Evolutionary conservation across 2,113 vertebrate genomes (phyloP), one percentile per base, ranked within the genome.

Genomic region (Pygoscelis adeliae): DNA sequence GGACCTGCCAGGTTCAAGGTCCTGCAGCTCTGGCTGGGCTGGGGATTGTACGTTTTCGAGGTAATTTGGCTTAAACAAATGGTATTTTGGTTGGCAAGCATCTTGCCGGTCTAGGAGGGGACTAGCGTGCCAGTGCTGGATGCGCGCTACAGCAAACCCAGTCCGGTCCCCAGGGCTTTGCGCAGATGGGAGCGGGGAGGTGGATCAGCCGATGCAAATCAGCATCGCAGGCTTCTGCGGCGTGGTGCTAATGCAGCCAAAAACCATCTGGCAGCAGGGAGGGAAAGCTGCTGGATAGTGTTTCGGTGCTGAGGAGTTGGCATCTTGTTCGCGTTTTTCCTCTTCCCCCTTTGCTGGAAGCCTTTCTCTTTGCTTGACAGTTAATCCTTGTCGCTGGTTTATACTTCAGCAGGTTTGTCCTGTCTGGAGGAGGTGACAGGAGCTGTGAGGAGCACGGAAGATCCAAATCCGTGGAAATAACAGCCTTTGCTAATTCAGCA

Each of bases 371-470:
- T 11, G 62, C 34, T 61, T 53, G 79, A 34, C 34, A 21, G 79
- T 53, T 61, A 23, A 12, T 53, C 55, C 62, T 38, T 3, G 0
- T 36, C 6, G 1, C 46, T 7, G 55, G 47, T 69, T 77, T 53
- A 23, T n/a, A 12, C 55, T 76, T 76, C 53, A 40, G 62, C 55
- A 15, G 40, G 47, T 70, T 77, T 77, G 80, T 84, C 72, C 88
- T 77, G 63, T 40, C 72, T 62, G 56, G 88, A 70, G 80, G 80
- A 90, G 88, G 80, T 83, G 80, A 26, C 47, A 70, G 80, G 63
- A 83, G 47, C 47, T 77, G 71, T 55, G 63, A 58, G 69, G 32
- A 89, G 52, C 1, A 25, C 30, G 16, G 46, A n/a, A n/a, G 55
- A 49, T 77, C 55, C 71, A 42, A 42, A 40, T 70, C 71, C 9